Percentiles rank a stretch among this genome's conserved stretches.
These are phyloP conservation scores for Coleophora deauratella DNA, from an alignment of 2,888 invertebrate genomes.

Conservation along the genomic window DNA sequence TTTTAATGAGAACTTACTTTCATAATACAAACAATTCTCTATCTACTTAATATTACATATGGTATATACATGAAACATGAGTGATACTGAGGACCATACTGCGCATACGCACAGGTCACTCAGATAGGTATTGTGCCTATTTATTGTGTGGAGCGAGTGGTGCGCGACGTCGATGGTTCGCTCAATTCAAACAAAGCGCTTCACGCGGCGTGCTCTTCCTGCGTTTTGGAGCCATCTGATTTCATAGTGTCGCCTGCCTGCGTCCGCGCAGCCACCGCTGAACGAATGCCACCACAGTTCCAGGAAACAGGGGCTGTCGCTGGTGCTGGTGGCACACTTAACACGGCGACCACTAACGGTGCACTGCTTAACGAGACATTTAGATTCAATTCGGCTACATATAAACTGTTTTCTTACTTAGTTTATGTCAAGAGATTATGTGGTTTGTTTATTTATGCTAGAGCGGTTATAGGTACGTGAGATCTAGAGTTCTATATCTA, in stretches of 20 bases:
- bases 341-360: constrained; percentile 1
- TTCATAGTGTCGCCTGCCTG: constrained; percentile 36
- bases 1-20: too few relatives aligned
- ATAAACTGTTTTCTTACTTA: too few relatives aligned
- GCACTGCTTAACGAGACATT: background rate
- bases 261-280: constrained; percentile 7
- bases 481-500: too few relatives aligned
- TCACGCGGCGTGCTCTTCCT: constrained; percentile 56
- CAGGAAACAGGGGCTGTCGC: constrained; percentile 1
- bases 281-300: background rate
- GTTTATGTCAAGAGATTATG: too few relatives aligned
- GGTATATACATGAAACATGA: too few relatives aligned
- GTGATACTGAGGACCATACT: too few relatives aligned
- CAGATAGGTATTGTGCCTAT: constrained; percentile 2
- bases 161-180: constrained; percentile 47
- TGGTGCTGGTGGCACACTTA: background rate
- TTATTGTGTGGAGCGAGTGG: constrained; percentile 46
- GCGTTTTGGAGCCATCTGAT: constrained; percentile 49
- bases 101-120: too few relatives aligned
- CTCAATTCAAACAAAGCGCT: constrained; percentile 42
- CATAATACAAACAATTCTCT: too few relatives aligned
- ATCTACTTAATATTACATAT: too few relatives aligned
- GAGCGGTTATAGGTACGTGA: too few relatives aligned
- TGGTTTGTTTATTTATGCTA: too few relatives aligned
- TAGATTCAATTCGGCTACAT: background rate